Evolutionary conservation across 2,797 vertebrate species (phyloP), one percentile per base, ranked within the genome.

Genomic region (Syngnathus acus): DNA sequence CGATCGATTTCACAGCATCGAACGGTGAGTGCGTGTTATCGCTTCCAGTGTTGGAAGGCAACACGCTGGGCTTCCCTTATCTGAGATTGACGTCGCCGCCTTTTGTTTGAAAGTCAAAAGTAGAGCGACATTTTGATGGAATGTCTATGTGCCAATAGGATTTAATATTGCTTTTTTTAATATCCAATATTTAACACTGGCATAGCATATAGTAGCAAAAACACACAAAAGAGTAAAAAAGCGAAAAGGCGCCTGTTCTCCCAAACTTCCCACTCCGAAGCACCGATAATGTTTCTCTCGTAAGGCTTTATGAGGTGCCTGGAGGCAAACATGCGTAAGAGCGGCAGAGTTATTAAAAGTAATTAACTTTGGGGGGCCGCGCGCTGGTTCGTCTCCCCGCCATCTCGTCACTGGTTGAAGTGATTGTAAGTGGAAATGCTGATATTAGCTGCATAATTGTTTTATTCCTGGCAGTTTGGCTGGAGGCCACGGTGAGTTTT

Each of bases 1-100:
- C 97, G 72, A 98, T 99, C 86, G 97, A 98, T 92, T 99, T 99
- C 89, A 98, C 97, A 37, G 96, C 97, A 69, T 99, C 97, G 70
- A 99, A 98, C 68, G 97, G 97, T 98, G 83, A 97, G 94, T 83
- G 80, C 63, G 32, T 65, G 66, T 45, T 69, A 62, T 68, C 64
- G 60, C 73, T 81, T 11, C 13, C 64, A 67, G 55, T 45, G 61
- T 70, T 69, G 26, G 64, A 77, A 61, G 59, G 37, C 40, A 42
- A 61, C 59, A 42, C 13, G 32, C 55, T 17, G 55, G 26, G 55
- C 23, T 26, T 14, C 11, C 53, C 11, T 21, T 21, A 61, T 42
- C 39, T 6, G 14, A 37, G 55, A 57, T 57, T 57, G 55, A 32
- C 16, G 26, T 57, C 32, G 55, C 32, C 14, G 5, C 13, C 16